Evolutionary conservation across 2,888 invertebrate species (phyloP).

Genomic region (Monochamus alternatus): DNA sequence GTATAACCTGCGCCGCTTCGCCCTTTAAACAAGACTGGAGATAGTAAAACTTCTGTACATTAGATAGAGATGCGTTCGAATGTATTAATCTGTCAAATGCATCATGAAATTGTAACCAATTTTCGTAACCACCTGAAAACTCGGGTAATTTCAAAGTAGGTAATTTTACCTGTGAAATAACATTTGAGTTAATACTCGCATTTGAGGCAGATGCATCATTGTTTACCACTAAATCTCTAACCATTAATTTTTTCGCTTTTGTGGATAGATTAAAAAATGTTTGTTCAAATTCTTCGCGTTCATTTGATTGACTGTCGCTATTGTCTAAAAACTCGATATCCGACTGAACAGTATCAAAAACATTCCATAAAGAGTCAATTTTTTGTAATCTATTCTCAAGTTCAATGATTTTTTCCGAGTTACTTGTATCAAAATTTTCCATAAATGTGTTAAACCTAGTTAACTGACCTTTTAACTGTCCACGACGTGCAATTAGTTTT

Average conservation of each 20-base stretch:
- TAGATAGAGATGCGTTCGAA: too few relatives aligned
- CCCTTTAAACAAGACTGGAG: background rate
- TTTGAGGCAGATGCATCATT: background rate
- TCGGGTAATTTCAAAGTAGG: background rate
- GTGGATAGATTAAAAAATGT: slow-evolving; percentile 8
- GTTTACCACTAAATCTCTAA: background rate
- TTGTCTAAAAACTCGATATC: background rate
- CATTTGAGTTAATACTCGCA: background rate
- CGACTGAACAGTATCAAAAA: background rate
- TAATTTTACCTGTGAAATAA: background rate
- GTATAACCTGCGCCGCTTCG: background rate
- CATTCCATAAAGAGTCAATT: slow-evolving; percentile 5
- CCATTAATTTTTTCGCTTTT: slow-evolving; percentile 11
- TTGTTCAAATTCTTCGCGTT: background rate
- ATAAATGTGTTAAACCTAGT: slow-evolving; percentile 1
- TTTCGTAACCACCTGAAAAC: background rate
- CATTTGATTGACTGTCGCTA: background rate
- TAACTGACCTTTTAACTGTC: background rate
- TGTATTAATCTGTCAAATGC: too few relatives aligned
- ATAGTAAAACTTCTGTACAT: background rate
- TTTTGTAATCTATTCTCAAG: background rate
- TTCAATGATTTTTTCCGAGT: background rate
- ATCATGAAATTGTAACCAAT: too few relatives aligned
- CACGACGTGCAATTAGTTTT: background rate
- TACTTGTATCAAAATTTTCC: background rate